Conservation (phyloP, 2,113 vertebrate species). For the Myodes glareolus region DNA sequence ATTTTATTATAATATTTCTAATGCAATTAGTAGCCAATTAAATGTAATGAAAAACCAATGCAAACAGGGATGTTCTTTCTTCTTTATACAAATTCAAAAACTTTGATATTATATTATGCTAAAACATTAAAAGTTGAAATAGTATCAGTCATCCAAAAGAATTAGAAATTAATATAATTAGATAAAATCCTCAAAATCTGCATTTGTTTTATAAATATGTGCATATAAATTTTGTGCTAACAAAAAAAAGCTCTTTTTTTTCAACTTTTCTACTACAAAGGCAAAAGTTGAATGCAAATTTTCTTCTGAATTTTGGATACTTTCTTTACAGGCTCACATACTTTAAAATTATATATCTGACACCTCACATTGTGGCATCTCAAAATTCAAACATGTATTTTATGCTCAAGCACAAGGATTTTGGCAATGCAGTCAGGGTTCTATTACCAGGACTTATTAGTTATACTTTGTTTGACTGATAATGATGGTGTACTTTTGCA, state of each 20-base stretch:
- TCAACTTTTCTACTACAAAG: not conserved
- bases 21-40: not conserved
- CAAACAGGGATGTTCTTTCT: fast-evolving
- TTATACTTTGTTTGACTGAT: constrained; percentile 52
- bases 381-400: constrained; percentile 54
- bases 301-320: not conserved
- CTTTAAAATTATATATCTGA: constrained; percentile 24
- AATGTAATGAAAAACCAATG: too few species aligned
- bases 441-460: constrained; percentile 57
- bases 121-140: not conserved
- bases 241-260: not conserved
- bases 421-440: not conserved
- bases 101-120: not conserved
- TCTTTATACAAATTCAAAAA: not conserved
- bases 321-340: not conserved
- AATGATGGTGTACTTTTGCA: constrained; percentile 28
- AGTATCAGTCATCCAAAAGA: not conserved
- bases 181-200: not conserved
- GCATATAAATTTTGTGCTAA: not conserved
- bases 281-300: not conserved
- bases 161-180: not conserved
- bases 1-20: not conserved
- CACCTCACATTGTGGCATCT: not conserved
- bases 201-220: not conserved
- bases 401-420: not conserved